Base-by-base conservation (phyloP, 2,888 invertebrate genomes). In the Cephus rjabovi region DNA sequence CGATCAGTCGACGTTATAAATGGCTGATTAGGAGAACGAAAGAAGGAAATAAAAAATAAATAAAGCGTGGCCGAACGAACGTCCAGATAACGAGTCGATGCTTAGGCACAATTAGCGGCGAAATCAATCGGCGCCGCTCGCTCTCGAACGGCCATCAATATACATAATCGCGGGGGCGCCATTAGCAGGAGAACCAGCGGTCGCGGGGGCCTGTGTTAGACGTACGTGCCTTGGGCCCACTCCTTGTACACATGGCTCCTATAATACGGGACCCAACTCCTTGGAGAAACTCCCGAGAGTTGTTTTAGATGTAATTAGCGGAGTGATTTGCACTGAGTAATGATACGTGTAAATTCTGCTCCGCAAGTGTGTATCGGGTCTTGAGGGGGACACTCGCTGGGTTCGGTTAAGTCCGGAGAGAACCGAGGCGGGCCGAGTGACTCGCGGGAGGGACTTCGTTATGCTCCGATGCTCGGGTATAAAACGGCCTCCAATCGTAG, bases 81-180 rank as follows among this genome's bases (percentile, higher is more conserved):
- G 79, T 82, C 79, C 81, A 71, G 85, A 86, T 85, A 83, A 84
- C 82, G 81, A 83, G 84, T 79, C 81, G 85, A 83, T 84, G 84
- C 85, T 87, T 88, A 83, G 82, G 83, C 83, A 87, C 87, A 87
- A 87, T 88, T 89, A 89, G 85, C 84, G 83, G 83, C 84, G 83
- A 83, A 87, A 88, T 88, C 86, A 87, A 89, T 87, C 86, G 84
- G 76, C 80, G 77, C 81, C 80, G 79, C 81, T 77, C 76, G 79
- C 56, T 56, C 56, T 56, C 75, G 77, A 77, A 76, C 81, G 83
- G 81, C 83, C 87, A 87, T 88, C 86, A 86, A 87, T 87, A 87
- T 88, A 86, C 86, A 86, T 86, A 87, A 87, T 86, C 86, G 84
- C 79, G 80, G 81, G 81, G 82, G 83, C 85, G 86, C 87, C 86